Conservation (phyloP, 2,888 invertebrate genomes). For the Diplazon laetatorius region DNA sequence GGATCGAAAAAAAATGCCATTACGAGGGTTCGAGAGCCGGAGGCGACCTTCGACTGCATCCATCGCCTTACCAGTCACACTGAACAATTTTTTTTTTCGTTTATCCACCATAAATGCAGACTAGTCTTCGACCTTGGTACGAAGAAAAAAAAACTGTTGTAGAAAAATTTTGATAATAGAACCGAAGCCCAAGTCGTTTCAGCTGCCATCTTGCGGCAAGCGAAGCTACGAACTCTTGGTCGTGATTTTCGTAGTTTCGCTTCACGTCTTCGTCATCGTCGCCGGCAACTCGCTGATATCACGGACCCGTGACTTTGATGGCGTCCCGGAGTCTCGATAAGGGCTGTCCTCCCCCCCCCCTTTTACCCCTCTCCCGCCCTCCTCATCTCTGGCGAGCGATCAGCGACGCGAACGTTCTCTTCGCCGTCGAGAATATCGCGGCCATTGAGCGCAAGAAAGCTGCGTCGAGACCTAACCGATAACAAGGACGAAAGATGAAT, state of each 20-base stretch:
- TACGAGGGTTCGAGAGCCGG: constrained; percentile 55
- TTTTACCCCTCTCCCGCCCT: too few relatives aligned
- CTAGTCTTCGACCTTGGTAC: not conserved
- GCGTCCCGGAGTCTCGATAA: constrained; percentile 60
- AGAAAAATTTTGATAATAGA: constrained; percentile 14
- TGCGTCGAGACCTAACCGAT: constrained; percentile 9
- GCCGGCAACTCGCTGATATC: constrained; percentile 66
- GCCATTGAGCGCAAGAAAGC: constrained; percentile 12
- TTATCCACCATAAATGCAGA: constrained; percentile 23
- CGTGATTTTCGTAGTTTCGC: constrained; percentile 33
- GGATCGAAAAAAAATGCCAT: constrained; percentile 68
- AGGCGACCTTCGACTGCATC: constrained; percentile 42
- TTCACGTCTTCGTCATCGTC: constrained; percentile 21
- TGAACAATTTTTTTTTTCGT: not conserved
- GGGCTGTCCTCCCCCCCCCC: constrained; percentile 60
- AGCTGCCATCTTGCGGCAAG: constrained; percentile 40
- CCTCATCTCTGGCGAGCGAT: too few relatives aligned
- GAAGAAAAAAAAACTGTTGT: not conserved
- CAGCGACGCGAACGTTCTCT: constrained; percentile 24
- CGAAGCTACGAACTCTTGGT: not conserved
- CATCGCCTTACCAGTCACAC: not conserved
- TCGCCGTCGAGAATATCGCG: constrained; percentile 19
- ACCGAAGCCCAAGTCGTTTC: not conserved
- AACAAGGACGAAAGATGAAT: constrained; percentile 21
- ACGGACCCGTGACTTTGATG: constrained; percentile 66